Evolutionary conservation across 2,888 invertebrate species (phyloP).

Genomic region (Congeria kusceri): DNA sequence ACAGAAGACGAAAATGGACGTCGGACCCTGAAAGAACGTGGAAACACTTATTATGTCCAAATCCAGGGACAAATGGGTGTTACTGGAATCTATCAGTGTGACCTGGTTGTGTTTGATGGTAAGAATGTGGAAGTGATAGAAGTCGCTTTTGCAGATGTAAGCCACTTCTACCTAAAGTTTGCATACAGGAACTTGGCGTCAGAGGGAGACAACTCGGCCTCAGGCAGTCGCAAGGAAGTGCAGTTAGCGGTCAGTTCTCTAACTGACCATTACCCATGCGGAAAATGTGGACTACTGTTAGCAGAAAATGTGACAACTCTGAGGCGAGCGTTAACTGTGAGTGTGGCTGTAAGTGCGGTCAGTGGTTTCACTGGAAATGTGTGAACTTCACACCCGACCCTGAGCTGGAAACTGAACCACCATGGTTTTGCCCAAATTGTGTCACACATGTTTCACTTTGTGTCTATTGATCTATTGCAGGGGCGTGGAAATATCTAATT

Average conservation of each 20-base stretch:
- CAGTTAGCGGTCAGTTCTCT: background rate
- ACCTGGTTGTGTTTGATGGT: slow-evolving; percentile 31
- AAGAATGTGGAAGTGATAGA: background rate
- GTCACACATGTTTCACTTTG: slow-evolving; percentile 21
- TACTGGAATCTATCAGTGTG: slow-evolving; percentile 19
- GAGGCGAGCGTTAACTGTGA: slow-evolving; percentile 25
- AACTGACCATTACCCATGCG: slow-evolving; percentile 15
- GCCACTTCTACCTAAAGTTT: background rate
- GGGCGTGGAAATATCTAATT: too few species aligned
- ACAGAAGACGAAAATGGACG: background rate
- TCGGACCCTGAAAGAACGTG: background rate
- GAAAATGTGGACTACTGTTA: slow-evolving; percentile 25
- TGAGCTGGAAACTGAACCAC: slow-evolving; percentile 6
- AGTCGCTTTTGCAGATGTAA: background rate
- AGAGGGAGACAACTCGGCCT: background rate
- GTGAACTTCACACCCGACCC: slow-evolving; percentile 14
- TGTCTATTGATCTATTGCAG: background rate
- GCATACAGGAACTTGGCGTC: background rate
- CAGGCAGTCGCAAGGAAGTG: background rate
- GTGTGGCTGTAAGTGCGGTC: slow-evolving; percentile 19
- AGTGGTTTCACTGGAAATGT: slow-evolving; percentile 32
- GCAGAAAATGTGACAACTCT: slow-evolving; percentile 1
- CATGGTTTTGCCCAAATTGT: slow-evolving; percentile 23
- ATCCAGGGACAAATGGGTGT: slow-evolving; percentile 36
- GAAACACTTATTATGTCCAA: slow-evolving; percentile 23